A percentile compares a stretch with the other conserved stretches of the same genome.
These are phyloP conservation scores for Zygothrica quintamaculata DNA, from an alignment of 2,888 invertebrate species.

Conservation along the genomic window DNA sequence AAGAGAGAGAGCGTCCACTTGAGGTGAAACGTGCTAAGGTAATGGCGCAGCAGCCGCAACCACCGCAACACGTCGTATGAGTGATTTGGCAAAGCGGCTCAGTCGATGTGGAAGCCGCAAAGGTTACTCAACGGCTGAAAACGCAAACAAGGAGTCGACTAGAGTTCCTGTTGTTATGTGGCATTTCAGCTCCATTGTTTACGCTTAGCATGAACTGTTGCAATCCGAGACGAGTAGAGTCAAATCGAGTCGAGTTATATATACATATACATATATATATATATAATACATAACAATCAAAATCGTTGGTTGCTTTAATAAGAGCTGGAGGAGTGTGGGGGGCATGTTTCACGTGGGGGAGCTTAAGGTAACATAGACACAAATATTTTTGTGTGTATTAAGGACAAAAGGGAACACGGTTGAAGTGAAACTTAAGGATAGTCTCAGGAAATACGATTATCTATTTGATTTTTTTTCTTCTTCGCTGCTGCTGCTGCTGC, in stretches of 20 bases:
- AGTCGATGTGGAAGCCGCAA: too few species aligned
- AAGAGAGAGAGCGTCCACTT: too few species aligned
- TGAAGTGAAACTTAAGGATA: conserved; percentile 37
- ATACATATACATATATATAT: too few species aligned
- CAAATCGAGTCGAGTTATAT: conserved; percentile 54
- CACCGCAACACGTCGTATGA: conserved; percentile 63
- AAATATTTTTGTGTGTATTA: too few species aligned
- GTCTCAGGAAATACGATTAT: conserved; percentile 45
- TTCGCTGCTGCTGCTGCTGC: conserved; percentile 7
- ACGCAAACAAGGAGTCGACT: conserved; percentile 33
- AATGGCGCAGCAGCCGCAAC: conserved; percentile 42
- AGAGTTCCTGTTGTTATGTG: too few species aligned
- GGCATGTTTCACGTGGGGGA: too few species aligned
- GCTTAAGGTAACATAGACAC: too few species aligned
- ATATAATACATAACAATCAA: conserved; percentile 72
- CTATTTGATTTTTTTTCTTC: conserved; percentile 16
- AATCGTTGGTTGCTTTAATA: conserved; percentile 62
- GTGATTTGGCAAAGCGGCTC: conserved; percentile 51
- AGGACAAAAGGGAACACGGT: conserved; percentile 3
- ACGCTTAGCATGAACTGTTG: conserved; percentile 46
- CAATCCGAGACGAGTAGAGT: conserved; percentile 65
- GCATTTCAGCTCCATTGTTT: conserved; percentile 63
- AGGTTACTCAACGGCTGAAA: too few species aligned
- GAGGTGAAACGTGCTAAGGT: background rate
- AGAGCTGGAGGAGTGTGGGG: conserved; percentile 1